Percentiles rank a stretch among this genome's conserved stretches.
Conservation (phyloP, 2,888 invertebrate species). For the Alloscopus bannaensis region DNA sequence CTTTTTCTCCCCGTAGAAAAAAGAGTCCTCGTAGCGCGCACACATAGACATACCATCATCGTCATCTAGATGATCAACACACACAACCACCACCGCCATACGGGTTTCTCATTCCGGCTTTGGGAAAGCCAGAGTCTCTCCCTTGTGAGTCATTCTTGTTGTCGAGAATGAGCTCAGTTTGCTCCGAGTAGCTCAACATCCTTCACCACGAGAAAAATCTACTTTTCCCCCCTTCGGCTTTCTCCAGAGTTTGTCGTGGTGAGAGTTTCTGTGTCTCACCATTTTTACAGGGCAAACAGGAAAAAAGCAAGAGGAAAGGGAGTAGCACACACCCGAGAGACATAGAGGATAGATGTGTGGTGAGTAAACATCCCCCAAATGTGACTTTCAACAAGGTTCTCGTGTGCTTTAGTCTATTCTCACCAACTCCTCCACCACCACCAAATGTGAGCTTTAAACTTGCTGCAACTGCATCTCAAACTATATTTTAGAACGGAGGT, state of each 20-base stretch:
- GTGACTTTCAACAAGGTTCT: not conserved
- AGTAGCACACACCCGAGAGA: too few species aligned
- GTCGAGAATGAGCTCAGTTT: slow-evolving; percentile 15
- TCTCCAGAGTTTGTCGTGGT: too few species aligned
- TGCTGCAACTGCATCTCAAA: too few species aligned
- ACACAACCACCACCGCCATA: slow-evolving; percentile 17
- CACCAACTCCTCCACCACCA: too few species aligned
- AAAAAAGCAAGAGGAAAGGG: too few species aligned
- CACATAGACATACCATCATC: slow-evolving; percentile 11
- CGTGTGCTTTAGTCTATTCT: too few species aligned
- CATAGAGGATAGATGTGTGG: not conserved
- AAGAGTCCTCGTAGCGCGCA: not conserved
- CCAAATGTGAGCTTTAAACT: too few species aligned
- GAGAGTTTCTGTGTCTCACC: too few species aligned
- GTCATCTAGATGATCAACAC: slow-evolving; percentile 6
- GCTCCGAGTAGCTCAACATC: not conserved
- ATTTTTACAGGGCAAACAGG: too few species aligned
- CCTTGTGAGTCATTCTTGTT: slow-evolving; percentile 40
- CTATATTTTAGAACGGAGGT: too few species aligned
- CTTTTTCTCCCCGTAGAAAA: not conserved
- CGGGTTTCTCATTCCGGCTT: slow-evolving; percentile 43
- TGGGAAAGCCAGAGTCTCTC: slow-evolving; percentile 49
- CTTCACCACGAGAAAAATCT: too few species aligned
- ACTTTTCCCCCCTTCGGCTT: too few species aligned
- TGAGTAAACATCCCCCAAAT: slow-evolving; percentile 33